phyloP scores from a whole-genome alignment of 2,797 vertebrate genomes.

The Melanotaenia trifasciata region DNA sequence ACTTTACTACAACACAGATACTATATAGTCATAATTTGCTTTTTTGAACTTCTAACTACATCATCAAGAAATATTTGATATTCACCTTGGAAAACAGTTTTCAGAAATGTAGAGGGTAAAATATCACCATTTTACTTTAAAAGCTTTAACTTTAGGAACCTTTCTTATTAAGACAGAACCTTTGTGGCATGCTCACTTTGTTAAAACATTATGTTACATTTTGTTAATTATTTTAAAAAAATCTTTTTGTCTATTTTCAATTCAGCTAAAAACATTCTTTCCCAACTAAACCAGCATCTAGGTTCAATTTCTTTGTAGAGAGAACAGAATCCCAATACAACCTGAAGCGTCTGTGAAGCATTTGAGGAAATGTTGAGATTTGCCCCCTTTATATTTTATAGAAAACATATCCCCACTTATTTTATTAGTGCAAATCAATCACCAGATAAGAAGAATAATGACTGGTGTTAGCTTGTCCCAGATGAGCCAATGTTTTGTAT shows the following conservation, averaged over 20 bases:
- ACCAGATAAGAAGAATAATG: background rate
- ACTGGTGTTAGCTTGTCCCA: too few relatives aligned
- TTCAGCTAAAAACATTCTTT: background rate
- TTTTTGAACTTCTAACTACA: slow-evolving; percentile 6
- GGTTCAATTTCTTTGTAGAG: background rate
- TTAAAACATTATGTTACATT: background rate
- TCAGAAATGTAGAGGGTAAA: background rate
- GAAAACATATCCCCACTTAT: background rate
- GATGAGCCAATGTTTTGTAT: background rate
- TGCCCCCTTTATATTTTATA: too few relatives aligned
- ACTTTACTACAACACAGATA: background rate
- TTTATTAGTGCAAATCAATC: background rate
- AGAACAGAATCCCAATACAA: background rate
- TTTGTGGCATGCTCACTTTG: background rate
- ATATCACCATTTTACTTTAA: too few relatives aligned
- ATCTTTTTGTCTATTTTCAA: too few relatives aligned
- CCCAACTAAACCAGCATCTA: background rate
- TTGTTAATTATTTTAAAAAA: background rate
- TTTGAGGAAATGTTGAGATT: background rate
- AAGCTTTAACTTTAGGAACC: background rate
- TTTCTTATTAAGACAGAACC: background rate
- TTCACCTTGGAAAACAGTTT: background rate
- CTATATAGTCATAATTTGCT: background rate
- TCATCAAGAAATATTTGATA: background rate
- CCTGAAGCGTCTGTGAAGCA: background rate